Base-by-base conservation (phyloP, 2,113 vertebrate genomes). In the Mustela nigripes region DNA sequence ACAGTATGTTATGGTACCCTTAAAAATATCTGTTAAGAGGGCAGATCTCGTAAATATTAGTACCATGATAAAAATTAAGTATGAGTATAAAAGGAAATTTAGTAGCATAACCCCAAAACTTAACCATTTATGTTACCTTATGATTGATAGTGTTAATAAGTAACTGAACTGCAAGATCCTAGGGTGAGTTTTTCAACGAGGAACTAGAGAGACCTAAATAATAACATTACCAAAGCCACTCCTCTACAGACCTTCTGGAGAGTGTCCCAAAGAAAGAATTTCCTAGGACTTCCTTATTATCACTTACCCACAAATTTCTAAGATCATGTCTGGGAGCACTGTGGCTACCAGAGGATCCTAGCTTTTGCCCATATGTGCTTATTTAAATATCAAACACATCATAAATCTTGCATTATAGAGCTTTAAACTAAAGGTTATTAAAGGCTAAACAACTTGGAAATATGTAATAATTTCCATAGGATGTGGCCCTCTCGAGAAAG, bases 361-460 rank as follows among this genome's bases (percentile, higher is more conserved):
- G 26, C 60, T 67, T 50, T 94, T 42, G 36, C 11, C 82, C 65
- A 24, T 19, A 36, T 74, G 33, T 91, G 45, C 42, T 88, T 42
- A 48, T 50, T 91, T 83, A 88, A 94, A 53, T 62, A 90, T 16
- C 5, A 60, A 33, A 56, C 76, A 97, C 16, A 71, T 74, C 74
- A 63, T 58, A 90, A 90, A 60, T 21, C 36, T 71, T 79, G 42
- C 18, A 50, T 39, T 7, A 53, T 73, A 45, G 19, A 24, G 95
- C 65, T 58, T 97, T 83, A 82, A 83, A 71, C 69, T 78, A 87
- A 58, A 88, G 33, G 33, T 76, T 95, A 65, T 76, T 67, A 39
- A 89, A 84, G 21, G 19, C 76, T 79, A 50, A 79, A 33, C 42
- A 92, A 58, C 84, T 95, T 56, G 15, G 62, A 85, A 62, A 36